Conservation (phyloP, 2,113 vertebrate species). For the Xyrauchen texanus region DNA sequence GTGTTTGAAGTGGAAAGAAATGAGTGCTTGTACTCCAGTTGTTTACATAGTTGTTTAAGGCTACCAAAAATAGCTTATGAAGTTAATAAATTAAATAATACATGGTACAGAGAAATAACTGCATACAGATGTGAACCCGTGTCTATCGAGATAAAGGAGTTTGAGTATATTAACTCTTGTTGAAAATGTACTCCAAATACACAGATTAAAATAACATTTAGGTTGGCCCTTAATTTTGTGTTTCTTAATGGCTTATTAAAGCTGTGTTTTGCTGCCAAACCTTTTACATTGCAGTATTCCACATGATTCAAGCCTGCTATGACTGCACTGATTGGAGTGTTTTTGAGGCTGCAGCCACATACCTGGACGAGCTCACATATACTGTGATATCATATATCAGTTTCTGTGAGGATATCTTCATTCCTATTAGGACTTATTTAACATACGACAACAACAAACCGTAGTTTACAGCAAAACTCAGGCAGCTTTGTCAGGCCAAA, state of each 20-base stretch:
- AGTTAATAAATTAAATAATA: not conserved
- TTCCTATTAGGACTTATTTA: too few relatives aligned
- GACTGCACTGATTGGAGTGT: too few relatives aligned
- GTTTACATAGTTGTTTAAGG: too few relatives aligned
- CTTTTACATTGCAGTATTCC: not conserved
- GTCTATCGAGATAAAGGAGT: not conserved
- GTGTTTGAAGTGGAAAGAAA: not conserved
- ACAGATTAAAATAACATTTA: slow-evolving; percentile 3
- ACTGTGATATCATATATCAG: too few relatives aligned
- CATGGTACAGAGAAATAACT: not conserved
- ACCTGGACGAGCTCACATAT: too few relatives aligned
- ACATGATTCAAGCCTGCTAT: not conserved
- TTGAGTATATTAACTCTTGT: slow-evolving; percentile 1
- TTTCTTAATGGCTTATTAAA: not conserved
- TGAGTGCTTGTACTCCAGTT: too few relatives aligned
- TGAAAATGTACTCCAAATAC: not conserved
- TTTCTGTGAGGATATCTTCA: too few relatives aligned
- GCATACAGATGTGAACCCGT: not conserved
- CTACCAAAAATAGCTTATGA: too few relatives aligned
- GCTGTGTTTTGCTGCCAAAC: not conserved
- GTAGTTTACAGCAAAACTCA: too few relatives aligned
- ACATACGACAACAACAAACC: too few relatives aligned
- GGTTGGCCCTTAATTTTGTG: slow-evolving; percentile 20
- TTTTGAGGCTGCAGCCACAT: too few relatives aligned
- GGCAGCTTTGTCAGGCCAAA: too few relatives aligned